Evolutionary conservation across 2,888 invertebrate species (phyloP), one percentile per base, ranked within the genome.

Genomic region (Lucinisca nassula): DNA sequence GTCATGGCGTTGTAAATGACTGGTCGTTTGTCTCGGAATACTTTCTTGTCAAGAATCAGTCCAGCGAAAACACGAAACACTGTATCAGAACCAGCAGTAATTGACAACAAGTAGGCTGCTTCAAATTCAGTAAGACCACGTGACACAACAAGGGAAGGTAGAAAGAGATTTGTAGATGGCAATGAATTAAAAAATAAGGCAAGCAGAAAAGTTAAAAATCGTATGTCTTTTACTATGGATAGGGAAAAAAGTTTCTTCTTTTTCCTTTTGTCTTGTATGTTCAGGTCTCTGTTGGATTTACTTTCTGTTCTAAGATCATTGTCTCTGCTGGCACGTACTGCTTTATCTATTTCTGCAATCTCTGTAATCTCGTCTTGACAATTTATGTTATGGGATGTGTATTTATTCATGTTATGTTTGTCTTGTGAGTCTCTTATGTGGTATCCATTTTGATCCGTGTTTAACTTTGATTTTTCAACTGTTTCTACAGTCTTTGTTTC

Each of bases 91-190:
- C 92, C 89, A 10, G 94, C 94, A 2, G 87, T 82, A 0, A 93
- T 89, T 0, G 94, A 92, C 49, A 94, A 67, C 0, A 93, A 72
- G 38, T 91, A 79, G 0, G 94, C 94, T 27, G 93, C 92, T 38
- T 94, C 87, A 1, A 91, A 84, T 10, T 91, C 91, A 75, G 89
- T 81, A 17, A 89, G 32, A 10, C 93, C 93, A 21, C 88, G 85
- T 8, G 92, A 90, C 58, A 88, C 89, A 0, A 92, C 93, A 67
- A 93, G 86, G 27, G 94, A 90, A n/a, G 94, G 94, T 12, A 94
- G 85, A 80, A 94, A 94, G 8, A 93, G 88, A 37, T 91, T 92
- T 1, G 90, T 88, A 0, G 87, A 83, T 27, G 92, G 90, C 14
- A 92, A 72, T n/a, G 88, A 87, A 24, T 90, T 88, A 17, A 91